phyloP scores from a whole-genome alignment of 2,113 vertebrate species.

The Antechinus flavipes region DNA sequence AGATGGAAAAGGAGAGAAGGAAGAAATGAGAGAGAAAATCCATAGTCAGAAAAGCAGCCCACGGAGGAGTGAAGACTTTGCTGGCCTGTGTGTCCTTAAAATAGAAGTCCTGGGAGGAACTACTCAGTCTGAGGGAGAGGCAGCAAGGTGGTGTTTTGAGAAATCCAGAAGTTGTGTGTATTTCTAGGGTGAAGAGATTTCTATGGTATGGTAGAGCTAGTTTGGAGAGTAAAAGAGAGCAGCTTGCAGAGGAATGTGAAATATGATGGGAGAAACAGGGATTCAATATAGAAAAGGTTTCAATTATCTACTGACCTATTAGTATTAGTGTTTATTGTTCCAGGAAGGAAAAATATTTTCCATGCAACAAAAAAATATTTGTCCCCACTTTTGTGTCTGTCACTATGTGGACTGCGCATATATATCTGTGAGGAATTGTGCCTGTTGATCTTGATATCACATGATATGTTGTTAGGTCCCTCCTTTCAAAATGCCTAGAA shows the following conservation, averaged over 20 bases:
- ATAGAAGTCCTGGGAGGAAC: background rate
- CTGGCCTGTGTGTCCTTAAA: background rate
- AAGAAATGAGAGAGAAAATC: background rate
- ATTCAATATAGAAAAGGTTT: background rate
- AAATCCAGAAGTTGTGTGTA: background rate
- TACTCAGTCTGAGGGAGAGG: background rate
- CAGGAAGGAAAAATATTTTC: background rate
- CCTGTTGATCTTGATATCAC: background rate
- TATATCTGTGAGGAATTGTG: background rate
- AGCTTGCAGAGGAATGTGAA: background rate
- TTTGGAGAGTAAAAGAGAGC: background rate
- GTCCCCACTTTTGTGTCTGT: background rate
- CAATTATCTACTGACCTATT: background rate
- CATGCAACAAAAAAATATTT: background rate
- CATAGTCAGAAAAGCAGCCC: background rate
- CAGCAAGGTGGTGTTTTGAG: background rate
- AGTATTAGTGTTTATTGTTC: background rate
- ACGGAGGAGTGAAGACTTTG: background rate
- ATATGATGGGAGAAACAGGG: background rate
- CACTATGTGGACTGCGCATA: background rate
- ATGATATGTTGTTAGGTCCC: background rate
- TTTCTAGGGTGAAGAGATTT: background rate
- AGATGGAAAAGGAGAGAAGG: background rate
- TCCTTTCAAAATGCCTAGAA: background rate
- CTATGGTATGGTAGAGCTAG: background rate